A percentile compares a stretch with the other conserved stretches of the same genome.
These are phyloP conservation scores for Ichneumon xanthorius DNA, from an alignment of 2,888 invertebrate species.

Conservation along the genomic window DNA sequence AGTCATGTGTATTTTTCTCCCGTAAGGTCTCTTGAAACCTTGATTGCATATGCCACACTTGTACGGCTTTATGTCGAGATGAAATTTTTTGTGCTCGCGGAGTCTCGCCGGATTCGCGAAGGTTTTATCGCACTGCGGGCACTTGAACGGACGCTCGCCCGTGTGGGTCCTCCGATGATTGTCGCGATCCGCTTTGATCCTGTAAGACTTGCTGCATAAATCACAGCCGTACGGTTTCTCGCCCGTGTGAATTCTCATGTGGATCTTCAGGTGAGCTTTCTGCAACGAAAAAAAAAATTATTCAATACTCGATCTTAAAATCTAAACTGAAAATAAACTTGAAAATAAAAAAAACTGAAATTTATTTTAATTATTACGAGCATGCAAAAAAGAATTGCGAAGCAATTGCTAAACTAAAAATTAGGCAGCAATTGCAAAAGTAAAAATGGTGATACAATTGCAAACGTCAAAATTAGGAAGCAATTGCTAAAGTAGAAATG, in stretches of 20 bases:
- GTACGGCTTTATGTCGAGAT: conserved; percentile 67
- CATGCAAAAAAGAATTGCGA: too few species aligned
- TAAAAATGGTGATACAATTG: too few species aligned
- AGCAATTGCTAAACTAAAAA: too few species aligned
- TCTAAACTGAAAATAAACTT: too few species aligned
- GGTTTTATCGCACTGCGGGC: conserved; percentile 54
- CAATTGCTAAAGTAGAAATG: too few species aligned
- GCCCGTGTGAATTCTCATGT: conserved; percentile 59
- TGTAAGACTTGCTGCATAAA: conserved; percentile 53
- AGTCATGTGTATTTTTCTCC: conserved; percentile 65
- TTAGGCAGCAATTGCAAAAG: too few species aligned
- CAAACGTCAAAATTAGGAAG: too few species aligned
- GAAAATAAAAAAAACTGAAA: too few species aligned
- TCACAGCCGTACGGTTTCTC: conserved; percentile 57
- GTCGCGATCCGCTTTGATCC: conserved; percentile 58
- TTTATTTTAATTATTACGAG: too few species aligned
- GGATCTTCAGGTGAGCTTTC: conserved; percentile 59
- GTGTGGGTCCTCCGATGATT: conserved; percentile 57
- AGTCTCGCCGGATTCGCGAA: conserved; percentile 57
- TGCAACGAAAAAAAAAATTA: conserved; percentile 39
- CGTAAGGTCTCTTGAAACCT: conserved; percentile 61
- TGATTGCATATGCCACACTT: conserved; percentile 56
- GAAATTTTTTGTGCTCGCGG: conserved; percentile 65
- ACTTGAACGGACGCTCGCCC: conserved; percentile 58
- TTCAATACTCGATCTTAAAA: too few species aligned